Percentiles rank a stretch among this genome's conserved stretches.
Conservation (phyloP, 2,797 vertebrate species). For the Manis javanica region DNA sequence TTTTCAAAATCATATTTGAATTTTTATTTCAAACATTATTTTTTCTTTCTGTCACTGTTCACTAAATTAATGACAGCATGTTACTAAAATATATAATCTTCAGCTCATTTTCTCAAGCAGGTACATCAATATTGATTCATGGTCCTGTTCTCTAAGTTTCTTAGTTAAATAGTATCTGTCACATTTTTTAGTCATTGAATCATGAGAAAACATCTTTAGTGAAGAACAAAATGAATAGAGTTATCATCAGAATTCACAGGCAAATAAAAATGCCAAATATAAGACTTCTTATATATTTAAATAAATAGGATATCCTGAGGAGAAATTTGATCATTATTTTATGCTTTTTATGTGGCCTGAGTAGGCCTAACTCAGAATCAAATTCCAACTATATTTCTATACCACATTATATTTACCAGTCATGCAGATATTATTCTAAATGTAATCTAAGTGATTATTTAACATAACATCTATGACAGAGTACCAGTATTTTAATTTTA, state of each 20-base stretch:
- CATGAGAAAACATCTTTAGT: not conserved
- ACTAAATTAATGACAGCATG: not conserved
- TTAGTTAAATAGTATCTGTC: not conserved
- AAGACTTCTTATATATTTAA: not conserved
- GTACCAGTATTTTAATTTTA: not conserved
- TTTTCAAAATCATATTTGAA: not conserved
- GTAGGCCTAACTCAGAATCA: not conserved
- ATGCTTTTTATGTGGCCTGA: not conserved
- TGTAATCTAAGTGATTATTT: not conserved
- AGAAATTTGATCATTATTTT: not conserved
- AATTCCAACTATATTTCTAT: not conserved
- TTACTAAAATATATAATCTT: not conserved
- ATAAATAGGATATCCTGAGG: not conserved
- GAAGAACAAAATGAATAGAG: not conserved
- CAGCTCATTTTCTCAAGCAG: not conserved
- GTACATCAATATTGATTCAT: not conserved
- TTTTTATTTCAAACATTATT: constrained; percentile 9
- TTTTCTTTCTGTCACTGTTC: not conserved
- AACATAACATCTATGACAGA: not conserved
- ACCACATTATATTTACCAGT: not conserved
- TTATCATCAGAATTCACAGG: not conserved
- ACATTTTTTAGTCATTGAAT: not conserved
- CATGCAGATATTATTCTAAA: not conserved
- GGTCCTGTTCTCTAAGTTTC: not conserved
- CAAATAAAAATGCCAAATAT: not conserved